phyloP scores from a whole-genome alignment of 2,888 invertebrate species.

The Tetragonula carbonaria region DNA sequence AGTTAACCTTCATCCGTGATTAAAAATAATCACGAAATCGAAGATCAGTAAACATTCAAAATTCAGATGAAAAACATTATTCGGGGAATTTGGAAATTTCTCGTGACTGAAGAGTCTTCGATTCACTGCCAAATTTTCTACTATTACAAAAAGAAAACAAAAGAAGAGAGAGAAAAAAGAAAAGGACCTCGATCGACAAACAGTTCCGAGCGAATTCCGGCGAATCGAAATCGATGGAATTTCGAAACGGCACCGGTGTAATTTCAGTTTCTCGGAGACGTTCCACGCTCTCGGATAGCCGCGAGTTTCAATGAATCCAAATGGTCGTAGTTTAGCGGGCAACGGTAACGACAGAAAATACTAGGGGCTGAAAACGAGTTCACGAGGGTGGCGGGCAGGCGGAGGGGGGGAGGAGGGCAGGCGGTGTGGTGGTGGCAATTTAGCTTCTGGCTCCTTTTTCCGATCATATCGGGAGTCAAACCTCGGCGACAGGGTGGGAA shows the following conservation, averaged over 20 bases:
- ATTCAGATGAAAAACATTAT: no score
- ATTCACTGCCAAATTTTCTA: no score
- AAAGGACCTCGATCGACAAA: neutral
- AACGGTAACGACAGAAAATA: slow-evolving; percentile 37
- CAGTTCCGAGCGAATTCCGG: neutral
- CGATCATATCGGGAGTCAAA: slow-evolving; percentile 77
- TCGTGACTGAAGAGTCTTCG: no score
- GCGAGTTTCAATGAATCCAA: slow-evolving; percentile 37
- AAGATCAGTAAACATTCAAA: no score
- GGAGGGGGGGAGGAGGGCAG: neutral
- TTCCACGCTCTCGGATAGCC: slow-evolving; percentile 4
- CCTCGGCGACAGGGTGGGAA: slow-evolving; percentile 74
- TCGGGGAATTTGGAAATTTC: no score
- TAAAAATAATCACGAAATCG: no score
- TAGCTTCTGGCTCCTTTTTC: slow-evolving; percentile 69
- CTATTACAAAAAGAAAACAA: no score
- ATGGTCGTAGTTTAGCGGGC: slow-evolving; percentile 39
- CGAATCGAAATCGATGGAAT: neutral
- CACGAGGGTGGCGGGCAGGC: slow-evolving; percentile 11
- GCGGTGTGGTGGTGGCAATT: slow-evolving; percentile 53
- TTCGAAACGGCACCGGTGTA: neutral
- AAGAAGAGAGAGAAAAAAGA: no score
- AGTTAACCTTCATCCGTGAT: no score
- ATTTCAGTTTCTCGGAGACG: slow-evolving; percentile 6
- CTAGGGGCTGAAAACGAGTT: slow-evolving; percentile 43